Percentiles rank a stretch among this genome's conserved stretches.
phyloP scores from a whole-genome alignment of 2,113 vertebrate genomes.

The Bujurquina vittata region DNA sequence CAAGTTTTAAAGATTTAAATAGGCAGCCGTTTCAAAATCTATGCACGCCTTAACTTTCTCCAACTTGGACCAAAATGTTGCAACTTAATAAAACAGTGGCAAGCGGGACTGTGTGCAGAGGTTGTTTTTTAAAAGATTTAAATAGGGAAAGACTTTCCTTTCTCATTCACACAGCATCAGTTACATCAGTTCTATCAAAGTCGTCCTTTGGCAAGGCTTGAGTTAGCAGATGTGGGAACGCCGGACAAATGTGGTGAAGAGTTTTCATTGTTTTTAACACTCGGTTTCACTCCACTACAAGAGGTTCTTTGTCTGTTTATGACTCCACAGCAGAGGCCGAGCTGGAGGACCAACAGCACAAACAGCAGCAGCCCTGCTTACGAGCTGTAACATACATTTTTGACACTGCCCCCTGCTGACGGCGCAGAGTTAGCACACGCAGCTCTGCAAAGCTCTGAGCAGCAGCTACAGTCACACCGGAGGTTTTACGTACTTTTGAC shows the following conservation, averaged over 20 bases:
- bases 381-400: neutral
- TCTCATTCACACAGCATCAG: neutral
- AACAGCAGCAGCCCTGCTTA: neutral
- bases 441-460: neutral
- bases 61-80: too few species aligned
- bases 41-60: too few species aligned
- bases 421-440: too few species aligned
- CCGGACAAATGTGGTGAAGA: neutral
- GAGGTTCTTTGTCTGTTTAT: neutral
- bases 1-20: neutral
- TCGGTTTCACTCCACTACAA: neutral
- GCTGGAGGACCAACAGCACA: neutral
- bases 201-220: neutral
- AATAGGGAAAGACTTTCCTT: neutral
- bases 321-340: neutral
- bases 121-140: neutral
- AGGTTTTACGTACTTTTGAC: too few species aligned
- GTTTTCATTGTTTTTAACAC: neutral
- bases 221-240: neutral
- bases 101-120: too few species aligned
- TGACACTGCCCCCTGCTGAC: neutral
- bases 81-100: too few species aligned
- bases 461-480: neutral
- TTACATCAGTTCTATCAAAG: neutral
- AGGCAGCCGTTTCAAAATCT: neutral